Evolutionary conservation across 2,113 vertebrate genomes (phyloP).

Genomic region (Ochotona curzoniae): DNA sequence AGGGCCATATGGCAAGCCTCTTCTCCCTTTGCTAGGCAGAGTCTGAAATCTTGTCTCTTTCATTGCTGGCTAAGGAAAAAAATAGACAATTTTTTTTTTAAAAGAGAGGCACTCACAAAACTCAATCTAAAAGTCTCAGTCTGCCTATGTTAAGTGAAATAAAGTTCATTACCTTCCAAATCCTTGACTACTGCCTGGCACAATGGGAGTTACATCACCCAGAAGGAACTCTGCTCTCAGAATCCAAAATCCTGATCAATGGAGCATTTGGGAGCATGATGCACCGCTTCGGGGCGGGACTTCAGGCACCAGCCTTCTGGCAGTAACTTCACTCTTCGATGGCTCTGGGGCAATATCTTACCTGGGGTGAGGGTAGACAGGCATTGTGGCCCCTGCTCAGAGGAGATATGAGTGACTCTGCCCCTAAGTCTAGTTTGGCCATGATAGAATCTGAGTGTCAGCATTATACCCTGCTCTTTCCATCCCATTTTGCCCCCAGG

Average conservation of each 20-base stretch:
- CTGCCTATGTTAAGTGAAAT: background rate
- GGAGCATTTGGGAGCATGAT: background rate
- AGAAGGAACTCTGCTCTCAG: background rate
- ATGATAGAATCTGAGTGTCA: background rate
- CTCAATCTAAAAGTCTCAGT: background rate
- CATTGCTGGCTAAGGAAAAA: background rate
- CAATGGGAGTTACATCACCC: constrained; percentile 1
- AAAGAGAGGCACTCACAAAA: background rate
- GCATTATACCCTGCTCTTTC: accelerated
- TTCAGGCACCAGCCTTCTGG: accelerated
- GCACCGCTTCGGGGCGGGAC: background rate
- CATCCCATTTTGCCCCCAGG: too few relatives aligned
- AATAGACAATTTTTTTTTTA: too few relatives aligned
- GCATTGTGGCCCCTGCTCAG: background rate
- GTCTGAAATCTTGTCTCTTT: background rate
- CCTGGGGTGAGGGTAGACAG: background rate
- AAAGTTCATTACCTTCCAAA: background rate
- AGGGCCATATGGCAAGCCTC: background rate
- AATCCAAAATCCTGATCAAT: background rate
- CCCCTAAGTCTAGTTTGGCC: background rate
- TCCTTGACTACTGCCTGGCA: background rate
- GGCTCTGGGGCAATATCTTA: background rate
- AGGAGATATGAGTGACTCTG: background rate
- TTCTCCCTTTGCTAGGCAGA: background rate
- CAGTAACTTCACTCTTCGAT: background rate